Evolutionary conservation across 1,140 invertebrate genomes (phyloP).

Genomic region (Oppia nitens): DNA sequence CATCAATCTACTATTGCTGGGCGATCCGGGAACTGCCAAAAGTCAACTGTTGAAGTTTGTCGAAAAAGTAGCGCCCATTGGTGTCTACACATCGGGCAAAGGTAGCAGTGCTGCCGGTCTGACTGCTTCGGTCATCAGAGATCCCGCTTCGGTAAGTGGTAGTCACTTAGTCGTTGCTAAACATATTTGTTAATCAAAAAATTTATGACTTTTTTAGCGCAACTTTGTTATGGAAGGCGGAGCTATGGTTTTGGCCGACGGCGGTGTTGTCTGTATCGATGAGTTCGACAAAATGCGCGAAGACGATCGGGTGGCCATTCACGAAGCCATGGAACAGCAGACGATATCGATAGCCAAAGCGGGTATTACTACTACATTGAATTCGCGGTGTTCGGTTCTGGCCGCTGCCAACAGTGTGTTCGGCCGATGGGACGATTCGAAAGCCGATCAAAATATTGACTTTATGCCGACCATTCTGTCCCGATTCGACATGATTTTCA

Average conservation of each 20-base stretch:
- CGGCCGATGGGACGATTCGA: slow-evolving; percentile 95
- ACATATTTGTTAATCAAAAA: slow-evolving; percentile 21
- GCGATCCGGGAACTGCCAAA: slow-evolving; percentile 98
- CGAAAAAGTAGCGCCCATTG: slow-evolving; percentile 85
- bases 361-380: slow-evolving; percentile 95
- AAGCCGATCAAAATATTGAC: slow-evolving; percentile 90
- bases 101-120: slow-evolving; percentile 96
- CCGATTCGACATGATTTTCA: slow-evolving; percentile 99
- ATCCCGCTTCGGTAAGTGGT: slow-evolving; percentile 60
- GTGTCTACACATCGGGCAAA: slow-evolving; percentile 95
- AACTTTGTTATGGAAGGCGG: slow-evolving; percentile 99
- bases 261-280: slow-evolving; percentile 97
- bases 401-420: slow-evolving; percentile 98
- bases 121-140: slow-evolving; percentile 89
- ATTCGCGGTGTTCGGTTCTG: slow-evolving; percentile 91
- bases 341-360: slow-evolving; percentile 99
- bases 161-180: not conserved
- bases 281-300: slow-evolving; percentile 99
- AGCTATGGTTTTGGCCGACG: slow-evolving; percentile 98
- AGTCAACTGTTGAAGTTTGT: slow-evolving; percentile 96
- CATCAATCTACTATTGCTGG: slow-evolving; percentile 86
- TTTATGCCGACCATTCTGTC: slow-evolving; percentile 99
- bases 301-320: slow-evolving; percentile 96
- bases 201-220: slow-evolving; percentile 38
- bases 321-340: slow-evolving; percentile 99